A percentile compares a stretch with the other conserved stretches of the same genome.
These are phyloP conservation scores for Drosophila triauraria DNA, from an alignment of 1,140 invertebrate species.

Conservation along the genomic window DNA sequence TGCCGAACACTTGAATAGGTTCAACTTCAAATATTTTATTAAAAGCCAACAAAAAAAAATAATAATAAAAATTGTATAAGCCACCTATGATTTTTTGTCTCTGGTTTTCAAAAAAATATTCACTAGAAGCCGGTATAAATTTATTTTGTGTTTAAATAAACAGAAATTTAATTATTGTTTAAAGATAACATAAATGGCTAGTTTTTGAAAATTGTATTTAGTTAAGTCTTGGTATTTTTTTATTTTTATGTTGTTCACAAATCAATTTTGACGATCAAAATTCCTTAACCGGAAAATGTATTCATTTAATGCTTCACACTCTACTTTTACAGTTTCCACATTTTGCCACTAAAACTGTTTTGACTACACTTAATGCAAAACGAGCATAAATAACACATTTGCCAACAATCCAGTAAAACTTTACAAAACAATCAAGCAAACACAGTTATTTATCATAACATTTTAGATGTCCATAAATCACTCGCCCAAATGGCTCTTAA, in stretches of 20 bases:
- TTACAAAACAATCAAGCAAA: background rate
- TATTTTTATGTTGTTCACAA: background rate
- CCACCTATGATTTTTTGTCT: too few species aligned
- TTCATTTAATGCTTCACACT: background rate
- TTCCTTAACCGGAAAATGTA: background rate
- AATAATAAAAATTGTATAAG: background rate
- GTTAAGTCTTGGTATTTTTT: too few species aligned
- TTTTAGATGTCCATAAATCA: constrained; percentile 16
- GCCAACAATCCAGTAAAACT: background rate
- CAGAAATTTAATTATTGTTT: background rate
- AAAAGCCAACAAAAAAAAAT: background rate
- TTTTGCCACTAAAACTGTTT: background rate
- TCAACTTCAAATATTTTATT: background rate
- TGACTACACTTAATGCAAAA: background rate
- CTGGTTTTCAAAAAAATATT: too few species aligned
- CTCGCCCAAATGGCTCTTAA: constrained; percentile 29
- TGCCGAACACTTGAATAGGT: constrained; percentile 18
- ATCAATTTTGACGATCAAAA: background rate
- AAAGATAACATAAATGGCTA: too few species aligned
- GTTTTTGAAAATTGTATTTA: background rate
- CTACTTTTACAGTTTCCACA: background rate
- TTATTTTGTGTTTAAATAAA: background rate
- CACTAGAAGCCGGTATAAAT: too few species aligned
- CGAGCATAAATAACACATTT: background rate
- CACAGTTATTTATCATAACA: background rate